These are phyloP conservation scores for Narcine bancroftii DNA, from an alignment of 2,113 vertebrate species.

Conservation along the genomic window DNA sequence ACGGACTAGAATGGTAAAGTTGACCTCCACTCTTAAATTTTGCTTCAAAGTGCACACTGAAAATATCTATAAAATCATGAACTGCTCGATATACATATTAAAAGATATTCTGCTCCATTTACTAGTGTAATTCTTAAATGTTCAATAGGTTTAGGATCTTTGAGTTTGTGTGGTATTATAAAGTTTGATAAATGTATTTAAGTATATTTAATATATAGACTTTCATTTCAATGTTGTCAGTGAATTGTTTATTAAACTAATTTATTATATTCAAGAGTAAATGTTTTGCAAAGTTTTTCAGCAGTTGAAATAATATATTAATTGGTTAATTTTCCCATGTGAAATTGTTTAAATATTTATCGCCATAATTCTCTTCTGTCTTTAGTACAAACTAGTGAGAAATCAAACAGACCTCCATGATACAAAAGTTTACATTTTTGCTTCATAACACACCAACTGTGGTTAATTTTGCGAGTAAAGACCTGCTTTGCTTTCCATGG, in stretches of 20 bases:
- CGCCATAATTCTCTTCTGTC: neutral
- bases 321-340: neutral
- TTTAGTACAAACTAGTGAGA: neutral
- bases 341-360: slow-evolving; percentile 30
- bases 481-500: neutral
- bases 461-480: neutral
- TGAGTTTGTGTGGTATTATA: neutral
- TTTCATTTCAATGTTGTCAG: neutral
- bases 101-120: neutral
- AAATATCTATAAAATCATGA: neutral
- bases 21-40: neutral
- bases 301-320: neutral
- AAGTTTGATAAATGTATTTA: neutral
- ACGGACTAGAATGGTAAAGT: neutral
- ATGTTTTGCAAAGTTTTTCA: neutral
- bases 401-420: neutral
- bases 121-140: too few species aligned
- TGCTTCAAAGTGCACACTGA: neutral
- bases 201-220: neutral
- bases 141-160: neutral
- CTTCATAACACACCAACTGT: neutral
- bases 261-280: neutral
- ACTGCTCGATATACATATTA: neutral
- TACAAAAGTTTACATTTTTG: neutral
- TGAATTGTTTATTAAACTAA: slow-evolving; percentile 30